Percentiles rank a stretch among this genome's conserved stretches.
These are phyloP conservation scores for Pavo muticus DNA, from an alignment of 2,113 vertebrate genomes.

Conservation along the genomic window DNA sequence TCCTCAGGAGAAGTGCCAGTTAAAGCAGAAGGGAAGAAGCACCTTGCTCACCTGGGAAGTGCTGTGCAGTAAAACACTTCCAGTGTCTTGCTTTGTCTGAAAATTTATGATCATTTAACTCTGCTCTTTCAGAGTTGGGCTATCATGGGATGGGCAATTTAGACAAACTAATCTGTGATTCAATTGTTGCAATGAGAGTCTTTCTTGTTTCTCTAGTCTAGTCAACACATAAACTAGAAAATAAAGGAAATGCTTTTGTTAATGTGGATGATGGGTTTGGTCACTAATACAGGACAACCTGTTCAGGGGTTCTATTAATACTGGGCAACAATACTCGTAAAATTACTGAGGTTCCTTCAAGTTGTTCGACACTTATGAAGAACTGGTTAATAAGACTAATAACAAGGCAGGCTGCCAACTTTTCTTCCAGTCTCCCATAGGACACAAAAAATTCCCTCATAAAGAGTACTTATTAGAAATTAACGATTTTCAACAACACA, in stretches of 20 bases:
- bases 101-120: not conserved
- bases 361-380: not conserved
- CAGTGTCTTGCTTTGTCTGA: not conserved
- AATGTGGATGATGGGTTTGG: not conserved
- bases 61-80: not conserved
- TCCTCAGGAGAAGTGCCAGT: not conserved
- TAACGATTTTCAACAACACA: not conserved
- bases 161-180: not conserved
- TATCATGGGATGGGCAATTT: not conserved
- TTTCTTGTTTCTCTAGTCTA: not conserved
- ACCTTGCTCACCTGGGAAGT: rapidly evolving
- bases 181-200: not conserved
- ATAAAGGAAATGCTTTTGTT: not conserved
- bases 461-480: not conserved
- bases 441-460: not conserved
- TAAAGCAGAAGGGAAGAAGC: not conserved
- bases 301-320: not conserved
- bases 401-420: not conserved
- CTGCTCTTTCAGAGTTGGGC: no score
- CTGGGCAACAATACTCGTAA: not conserved
- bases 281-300: not conserved
- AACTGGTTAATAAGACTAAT: not conserved
- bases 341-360: not conserved
- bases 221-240: not conserved
- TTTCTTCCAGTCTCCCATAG: not conserved